Evolutionary conservation across 37 sponge, comb jelly and placozoan species (phyloP).

Genomic region (Oopsacas minuta): DNA sequence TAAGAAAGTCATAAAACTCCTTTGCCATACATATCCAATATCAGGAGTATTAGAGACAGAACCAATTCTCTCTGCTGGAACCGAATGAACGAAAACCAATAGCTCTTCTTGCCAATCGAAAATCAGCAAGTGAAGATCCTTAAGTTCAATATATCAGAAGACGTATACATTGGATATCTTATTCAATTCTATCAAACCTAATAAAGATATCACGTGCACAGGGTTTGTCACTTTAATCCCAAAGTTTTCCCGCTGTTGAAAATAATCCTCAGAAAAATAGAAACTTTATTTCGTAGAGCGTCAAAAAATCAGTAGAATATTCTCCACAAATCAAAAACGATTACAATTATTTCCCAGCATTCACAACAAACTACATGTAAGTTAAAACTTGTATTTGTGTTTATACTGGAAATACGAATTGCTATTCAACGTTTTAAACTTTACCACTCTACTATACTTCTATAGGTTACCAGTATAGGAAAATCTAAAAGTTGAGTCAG

Average conservation of each 20-base stretch:
- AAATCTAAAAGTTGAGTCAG: no score
- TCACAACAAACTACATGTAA: constrained; percentile 1
- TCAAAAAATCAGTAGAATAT: constrained; percentile 1
- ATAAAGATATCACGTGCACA: background rate
- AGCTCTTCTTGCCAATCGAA: constrained; percentile 2
- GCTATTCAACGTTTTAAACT: no score
- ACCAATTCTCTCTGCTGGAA: constrained; percentile 7
- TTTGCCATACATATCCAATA: background rate
- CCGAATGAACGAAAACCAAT: background rate
- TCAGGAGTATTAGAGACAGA: constrained; percentile 10
- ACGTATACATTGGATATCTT: background rate
- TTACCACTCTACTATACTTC: no score
- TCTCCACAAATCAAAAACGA: background rate
- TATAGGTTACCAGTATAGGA: no score
- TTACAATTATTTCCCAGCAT: constrained; percentile 9
- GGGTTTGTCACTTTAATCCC: background rate
- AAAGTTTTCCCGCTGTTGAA: background rate
- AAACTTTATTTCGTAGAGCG: background rate
- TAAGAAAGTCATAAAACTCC: background rate
- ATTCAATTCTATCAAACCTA: constrained; percentile 16
- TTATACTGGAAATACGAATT: no score
- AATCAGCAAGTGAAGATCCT: constrained; percentile 3
- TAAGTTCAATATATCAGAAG: background rate
- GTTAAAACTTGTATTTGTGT: background rate
- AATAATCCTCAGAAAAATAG: background rate